These are phyloP conservation scores for Globicephala melas DNA, from an alignment of 2,113 vertebrate species.

Conservation along the genomic window DNA sequence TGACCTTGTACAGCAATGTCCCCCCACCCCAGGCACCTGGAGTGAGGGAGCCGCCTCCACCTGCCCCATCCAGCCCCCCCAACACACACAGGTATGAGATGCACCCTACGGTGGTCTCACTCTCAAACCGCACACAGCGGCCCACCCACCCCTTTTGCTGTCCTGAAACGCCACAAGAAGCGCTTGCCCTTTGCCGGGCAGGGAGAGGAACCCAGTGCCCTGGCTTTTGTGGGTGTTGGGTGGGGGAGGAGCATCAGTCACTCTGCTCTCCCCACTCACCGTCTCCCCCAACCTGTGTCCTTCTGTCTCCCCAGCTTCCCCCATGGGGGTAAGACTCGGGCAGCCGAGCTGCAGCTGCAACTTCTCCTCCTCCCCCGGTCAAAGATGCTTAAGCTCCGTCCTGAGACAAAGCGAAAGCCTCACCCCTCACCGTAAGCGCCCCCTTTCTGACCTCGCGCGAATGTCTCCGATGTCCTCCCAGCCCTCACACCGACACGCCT, in stretches of 20 bases:
- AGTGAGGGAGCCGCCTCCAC: neutral
- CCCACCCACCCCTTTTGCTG: neutral
- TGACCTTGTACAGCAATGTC: neutral
- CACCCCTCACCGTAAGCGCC: neutral
- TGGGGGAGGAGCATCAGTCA: rapidly evolving
- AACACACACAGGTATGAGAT: neutral
- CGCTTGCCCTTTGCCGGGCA: neutral
- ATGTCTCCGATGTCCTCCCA: neutral
- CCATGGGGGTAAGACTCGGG: neutral
- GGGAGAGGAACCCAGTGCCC: neutral
- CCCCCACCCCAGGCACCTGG: too few species aligned
- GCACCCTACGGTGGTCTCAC: neutral
- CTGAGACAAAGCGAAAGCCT: neutral
- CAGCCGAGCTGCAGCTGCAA: neutral
- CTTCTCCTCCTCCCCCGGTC: neutral
- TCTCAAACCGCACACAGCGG: neutral
- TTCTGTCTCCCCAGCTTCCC: neutral
- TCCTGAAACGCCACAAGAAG: neutral
- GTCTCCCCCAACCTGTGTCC: neutral
- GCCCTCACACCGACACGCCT: neutral
- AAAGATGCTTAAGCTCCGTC: neutral
- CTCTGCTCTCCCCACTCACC: neutral
- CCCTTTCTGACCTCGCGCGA: neutral
- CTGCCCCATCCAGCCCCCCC: rapidly evolving
- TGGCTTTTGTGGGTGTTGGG: too few species aligned